Conservation (phyloP, 1,140 invertebrate genomes). For the Eupristina koningsbergeri region DNA sequence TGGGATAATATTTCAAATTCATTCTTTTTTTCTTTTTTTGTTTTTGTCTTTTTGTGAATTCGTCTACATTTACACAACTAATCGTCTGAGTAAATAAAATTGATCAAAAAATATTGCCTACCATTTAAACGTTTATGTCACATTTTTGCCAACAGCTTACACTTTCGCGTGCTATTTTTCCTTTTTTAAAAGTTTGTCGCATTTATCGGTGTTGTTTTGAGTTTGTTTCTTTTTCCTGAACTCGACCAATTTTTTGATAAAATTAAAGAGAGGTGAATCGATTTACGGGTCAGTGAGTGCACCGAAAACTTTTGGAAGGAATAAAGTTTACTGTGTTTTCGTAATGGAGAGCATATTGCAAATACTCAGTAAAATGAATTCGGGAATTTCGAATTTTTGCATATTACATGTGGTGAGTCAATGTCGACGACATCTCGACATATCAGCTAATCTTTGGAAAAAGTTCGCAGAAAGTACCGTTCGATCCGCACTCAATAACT, state of each 20-base stretch:
- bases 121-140: background rate
- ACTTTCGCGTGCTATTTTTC: background rate
- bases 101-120: background rate
- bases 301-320: constrained; percentile 1
- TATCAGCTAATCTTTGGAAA: constrained; percentile 1
- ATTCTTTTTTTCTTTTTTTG: too few species aligned
- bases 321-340: constrained; percentile 13
- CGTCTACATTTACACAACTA: background rate
- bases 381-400: background rate
- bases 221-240: background rate
- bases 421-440: background rate
- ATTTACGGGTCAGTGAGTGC: constrained; percentile 1
- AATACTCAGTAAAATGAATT: background rate
- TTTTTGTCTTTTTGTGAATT: background rate
- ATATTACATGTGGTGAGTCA: too few species aligned
- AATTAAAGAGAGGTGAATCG: constrained; percentile 25
- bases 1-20: too few species aligned
- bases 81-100: background rate
- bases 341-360: background rate
- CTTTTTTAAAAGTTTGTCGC: background rate
- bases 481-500: background rate
- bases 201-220: background rate
- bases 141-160: background rate
- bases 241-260: background rate
- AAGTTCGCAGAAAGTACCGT: too few species aligned